phyloP scores from a whole-genome alignment of 1,140 invertebrate species.

The Euwallacea fornicatus region DNA sequence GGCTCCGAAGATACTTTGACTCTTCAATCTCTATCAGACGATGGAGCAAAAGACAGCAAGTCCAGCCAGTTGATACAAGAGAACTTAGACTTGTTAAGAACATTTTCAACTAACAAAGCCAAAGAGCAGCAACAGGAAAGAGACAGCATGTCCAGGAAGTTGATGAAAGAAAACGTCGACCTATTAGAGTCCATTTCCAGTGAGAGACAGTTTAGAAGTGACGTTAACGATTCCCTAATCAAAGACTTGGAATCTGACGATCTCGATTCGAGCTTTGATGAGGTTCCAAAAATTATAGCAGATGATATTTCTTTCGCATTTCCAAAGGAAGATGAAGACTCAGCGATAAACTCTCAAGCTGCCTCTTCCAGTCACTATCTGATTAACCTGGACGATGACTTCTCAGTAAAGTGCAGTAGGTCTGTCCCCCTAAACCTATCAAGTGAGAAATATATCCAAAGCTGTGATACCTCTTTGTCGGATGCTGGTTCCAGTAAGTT shows the following conservation, averaged over 20 bases:
- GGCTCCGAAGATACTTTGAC: slow-evolving; percentile 4
- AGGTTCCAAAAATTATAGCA: neutral
- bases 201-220: neutral
- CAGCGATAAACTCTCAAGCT: slow-evolving; percentile 3
- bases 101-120: slow-evolving; percentile 20
- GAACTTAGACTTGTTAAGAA: slow-evolving; percentile 29
- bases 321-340: slow-evolving; percentile 2
- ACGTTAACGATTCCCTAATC: neutral
- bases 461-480: neutral
- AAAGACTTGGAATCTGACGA: neutral
- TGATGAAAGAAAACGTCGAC: slow-evolving; percentile 28
- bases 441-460: slow-evolving; percentile 1
- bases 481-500: neutral
- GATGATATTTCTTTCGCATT: neutral
- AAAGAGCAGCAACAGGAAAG: neutral
- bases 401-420: neutral
- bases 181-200: slow-evolving; percentile 22
- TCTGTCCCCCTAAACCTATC: too few relatives aligned
- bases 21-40: neutral
- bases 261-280: neutral
- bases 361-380: neutral
- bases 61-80: slow-evolving; percentile 23
- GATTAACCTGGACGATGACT: slow-evolving; percentile 7
- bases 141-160: slow-evolving; percentile 2
- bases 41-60: slow-evolving; percentile 10